phyloP scores from a whole-genome alignment of 1,140 invertebrate species.

The Ylistrum balloti region DNA sequence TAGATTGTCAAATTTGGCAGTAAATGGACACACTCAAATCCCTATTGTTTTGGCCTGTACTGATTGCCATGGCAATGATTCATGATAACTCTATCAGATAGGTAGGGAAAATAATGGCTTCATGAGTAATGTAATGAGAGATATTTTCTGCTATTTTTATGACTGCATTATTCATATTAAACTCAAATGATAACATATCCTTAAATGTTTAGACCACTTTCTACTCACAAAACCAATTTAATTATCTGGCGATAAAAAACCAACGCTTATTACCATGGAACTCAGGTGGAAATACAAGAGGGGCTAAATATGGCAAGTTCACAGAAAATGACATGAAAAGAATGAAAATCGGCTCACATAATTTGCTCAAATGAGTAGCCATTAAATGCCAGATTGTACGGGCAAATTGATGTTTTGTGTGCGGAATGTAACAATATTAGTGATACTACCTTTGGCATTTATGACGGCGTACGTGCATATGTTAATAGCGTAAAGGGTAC shows the following conservation, averaged over 20 bases:
- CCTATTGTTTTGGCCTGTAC: background rate
- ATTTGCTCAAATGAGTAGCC: conserved; percentile 14
- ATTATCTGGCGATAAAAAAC: background rate
- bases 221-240: conserved; percentile 25
- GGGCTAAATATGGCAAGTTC: conserved; percentile 31
- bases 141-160: conserved; percentile 10
- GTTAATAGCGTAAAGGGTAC: conserved; percentile 23
- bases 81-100: background rate
- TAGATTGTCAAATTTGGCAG: background rate
- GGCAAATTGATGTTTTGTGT: conserved; percentile 35
- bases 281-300: conserved; percentile 37
- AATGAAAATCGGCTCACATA: conserved; percentile 28
- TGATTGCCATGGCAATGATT: background rate
- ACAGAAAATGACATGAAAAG: conserved; percentile 6
- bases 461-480: background rate
- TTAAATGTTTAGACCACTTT: conserved; percentile 29
- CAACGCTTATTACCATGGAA: background rate
- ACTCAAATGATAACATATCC: conserved; percentile 35
- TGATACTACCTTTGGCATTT: conserved; percentile 17
- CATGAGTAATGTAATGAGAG: background rate
- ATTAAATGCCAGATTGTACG: background rate
- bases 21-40: background rate
- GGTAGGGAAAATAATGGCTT: background rate
- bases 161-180: background rate
- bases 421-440: conserved; percentile 28